Percentiles rank a stretch among this genome's conserved stretches.
phyloP scores from a whole-genome alignment of 2,113 vertebrate genomes.

The Chionodraco myersi region DNA sequence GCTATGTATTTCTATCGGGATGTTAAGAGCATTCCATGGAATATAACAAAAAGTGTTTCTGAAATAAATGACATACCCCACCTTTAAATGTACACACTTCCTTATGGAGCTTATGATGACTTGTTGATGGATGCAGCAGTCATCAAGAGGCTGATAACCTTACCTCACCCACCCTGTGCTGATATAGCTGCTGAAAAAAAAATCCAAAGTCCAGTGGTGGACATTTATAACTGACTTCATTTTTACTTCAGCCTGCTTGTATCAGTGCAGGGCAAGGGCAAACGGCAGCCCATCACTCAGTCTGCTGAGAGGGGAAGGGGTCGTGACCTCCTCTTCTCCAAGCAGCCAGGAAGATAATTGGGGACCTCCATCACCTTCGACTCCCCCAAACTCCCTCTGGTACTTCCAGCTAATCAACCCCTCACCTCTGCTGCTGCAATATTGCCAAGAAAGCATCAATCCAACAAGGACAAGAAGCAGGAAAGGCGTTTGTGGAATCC shows the following conservation, averaged over 20 bases:
- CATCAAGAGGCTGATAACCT: not conserved
- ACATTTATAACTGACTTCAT: conserved; percentile 17
- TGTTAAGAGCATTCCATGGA: no score
- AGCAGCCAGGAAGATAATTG: conserved; percentile 55
- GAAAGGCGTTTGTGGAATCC: not conserved
- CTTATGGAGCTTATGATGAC: no score
- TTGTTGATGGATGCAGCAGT: not conserved
- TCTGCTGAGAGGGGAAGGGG: conserved; percentile 20
- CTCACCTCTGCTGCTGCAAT: conserved; percentile 22
- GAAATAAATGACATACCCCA: no score
- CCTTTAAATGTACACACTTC: not conserved
- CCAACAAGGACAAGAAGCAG: conserved; percentile 11
- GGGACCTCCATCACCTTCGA: conserved; percentile 46
- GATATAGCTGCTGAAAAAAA: not conserved
- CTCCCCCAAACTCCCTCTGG: not conserved
- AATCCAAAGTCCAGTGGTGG: not conserved
- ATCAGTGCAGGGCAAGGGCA: conserved; percentile 22
- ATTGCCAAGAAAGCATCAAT: conserved; percentile 26
- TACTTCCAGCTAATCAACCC: conserved; percentile 41
- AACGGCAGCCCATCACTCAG: conserved; percentile 27
- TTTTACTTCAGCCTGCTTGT: conserved; percentile 26
- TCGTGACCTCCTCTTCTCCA: conserved; percentile 37
- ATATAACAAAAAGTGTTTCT: no score
- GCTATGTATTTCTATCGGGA: no score
- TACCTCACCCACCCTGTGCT: not conserved